A percentile compares a stretch with the other conserved stretches of the same genome.
Evolutionary conservation across 2,888 invertebrate genomes (phyloP).

Genomic region (Spilosoma lubricipeda): DNA sequence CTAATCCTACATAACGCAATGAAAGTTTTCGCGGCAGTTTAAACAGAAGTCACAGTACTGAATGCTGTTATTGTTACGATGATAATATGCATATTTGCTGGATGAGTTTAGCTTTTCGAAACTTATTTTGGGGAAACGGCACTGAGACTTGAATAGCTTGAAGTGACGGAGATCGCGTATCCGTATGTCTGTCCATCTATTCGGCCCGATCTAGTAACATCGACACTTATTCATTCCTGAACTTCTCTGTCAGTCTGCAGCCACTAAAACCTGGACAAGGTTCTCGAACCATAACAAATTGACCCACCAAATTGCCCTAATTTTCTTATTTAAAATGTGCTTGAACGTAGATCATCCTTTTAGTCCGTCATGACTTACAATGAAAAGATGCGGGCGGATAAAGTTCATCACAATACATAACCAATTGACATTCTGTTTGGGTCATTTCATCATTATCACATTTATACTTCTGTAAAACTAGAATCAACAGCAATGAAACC

Average conservation of each 20-base stretch:
- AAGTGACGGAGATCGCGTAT: background rate
- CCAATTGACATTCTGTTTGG: constrained; percentile 7
- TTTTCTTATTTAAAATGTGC: background rate
- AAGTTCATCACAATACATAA: background rate
- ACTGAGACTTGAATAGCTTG: background rate
- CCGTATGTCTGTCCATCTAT: background rate
- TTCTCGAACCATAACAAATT: background rate
- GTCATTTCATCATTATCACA: background rate
- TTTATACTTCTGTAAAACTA: background rate
- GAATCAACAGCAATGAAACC: background rate
- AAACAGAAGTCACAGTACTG: background rate
- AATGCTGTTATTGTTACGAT: background rate
- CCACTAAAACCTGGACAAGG: background rate
- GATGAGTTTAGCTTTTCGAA: background rate
- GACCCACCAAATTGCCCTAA: background rate
- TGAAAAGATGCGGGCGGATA: constrained; percentile 18
- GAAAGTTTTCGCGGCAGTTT: background rate
- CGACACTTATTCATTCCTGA: background rate
- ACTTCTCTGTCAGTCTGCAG: background rate
- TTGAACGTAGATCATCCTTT: background rate
- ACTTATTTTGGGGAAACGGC: background rate
- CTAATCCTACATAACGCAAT: background rate
- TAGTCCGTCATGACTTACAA: background rate
- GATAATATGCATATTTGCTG: background rate
- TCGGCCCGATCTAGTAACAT: background rate